Base-by-base conservation (phyloP, 2,888 invertebrate species). In the Phyllotreta striolata region DNA sequence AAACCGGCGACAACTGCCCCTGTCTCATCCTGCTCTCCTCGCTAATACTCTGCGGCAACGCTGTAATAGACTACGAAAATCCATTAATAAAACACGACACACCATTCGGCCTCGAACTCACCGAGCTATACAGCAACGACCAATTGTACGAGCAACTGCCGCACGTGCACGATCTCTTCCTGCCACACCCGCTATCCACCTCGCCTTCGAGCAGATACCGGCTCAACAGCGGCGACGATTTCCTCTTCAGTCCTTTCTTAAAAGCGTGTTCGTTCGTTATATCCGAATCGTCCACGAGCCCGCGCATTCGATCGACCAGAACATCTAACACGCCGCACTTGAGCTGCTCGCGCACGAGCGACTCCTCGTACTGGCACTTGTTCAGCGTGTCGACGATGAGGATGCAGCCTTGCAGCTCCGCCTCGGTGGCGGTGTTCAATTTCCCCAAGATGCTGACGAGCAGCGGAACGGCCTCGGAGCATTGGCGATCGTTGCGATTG, bases 351-450 rank as follows among this genome's bases (percentile, higher is more conserved):
- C 68, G 55, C 51, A 80, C 67, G 13, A 79, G 63, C 10, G 43
- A 62, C n/a, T 77, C 76, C 43, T 79, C 76, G 55, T 74, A 78
- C 58, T 73, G 75, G 67, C 77, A 80, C 66, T 77, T 77, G 38
- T 73, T 75, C 37, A 81, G 70, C 6, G 79, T 77, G 13, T 73
- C 67, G 7, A 79, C 64, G 8, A 81, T 73, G 13, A 80, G 68
- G 41, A 76, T 73, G 61, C 76, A 77, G 63, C 77, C 77, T 66
- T 79, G 75, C n/a, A 79, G 65, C 72, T 78, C 68, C 40, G 64
- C 66, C 14, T 74, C 72, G 1, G 70, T 70, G 2, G 68, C 67
- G 1, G 70, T 64, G 40, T 73, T 57, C 37, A 77, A 75, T 10
- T 75, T 72, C 44, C 73, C 70, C 7, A 80, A 63, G 4, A 77